Conservation (phyloP, 2,113 vertebrate species). For the Gulo gulo region DNA sequence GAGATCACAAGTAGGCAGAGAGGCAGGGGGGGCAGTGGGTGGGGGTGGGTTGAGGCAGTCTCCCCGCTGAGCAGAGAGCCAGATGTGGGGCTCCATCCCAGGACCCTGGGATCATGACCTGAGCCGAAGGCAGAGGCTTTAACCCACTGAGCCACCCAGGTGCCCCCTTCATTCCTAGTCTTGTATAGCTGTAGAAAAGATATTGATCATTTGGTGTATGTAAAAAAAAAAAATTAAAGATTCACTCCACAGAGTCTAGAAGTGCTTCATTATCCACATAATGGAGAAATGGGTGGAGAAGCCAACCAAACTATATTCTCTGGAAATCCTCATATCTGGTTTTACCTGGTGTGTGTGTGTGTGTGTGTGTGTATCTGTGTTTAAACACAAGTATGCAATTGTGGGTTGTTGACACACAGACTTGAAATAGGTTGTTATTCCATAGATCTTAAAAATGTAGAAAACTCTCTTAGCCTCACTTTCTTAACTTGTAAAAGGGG, state of each 20-base stretch:
- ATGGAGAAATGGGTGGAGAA: not conserved
- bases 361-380: not conserved
- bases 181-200: slow-evolving; percentile 29
- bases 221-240: not conserved
- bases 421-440: not conserved
- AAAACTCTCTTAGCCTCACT: not conserved
- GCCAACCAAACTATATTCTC: not conserved
- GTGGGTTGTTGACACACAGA: not conserved
- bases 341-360: not conserved
- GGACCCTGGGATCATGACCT: no score
- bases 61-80: no score
- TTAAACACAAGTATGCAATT: not conserved
- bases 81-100: no score
- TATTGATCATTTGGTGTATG: not conserved
- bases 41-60: no score
- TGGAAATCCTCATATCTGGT: not conserved
- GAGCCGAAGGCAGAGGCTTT: no score
- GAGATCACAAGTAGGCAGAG: no score
- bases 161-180: not conserved
- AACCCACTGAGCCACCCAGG: no score
- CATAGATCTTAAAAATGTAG: not conserved
- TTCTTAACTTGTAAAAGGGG: not conserved
- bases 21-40: no score
- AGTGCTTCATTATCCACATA: not conserved
- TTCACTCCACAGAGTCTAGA: not conserved